These are phyloP conservation scores for Lathronympha strigana DNA, from an alignment of 2,888 invertebrate species.

Conservation along the genomic window DNA sequence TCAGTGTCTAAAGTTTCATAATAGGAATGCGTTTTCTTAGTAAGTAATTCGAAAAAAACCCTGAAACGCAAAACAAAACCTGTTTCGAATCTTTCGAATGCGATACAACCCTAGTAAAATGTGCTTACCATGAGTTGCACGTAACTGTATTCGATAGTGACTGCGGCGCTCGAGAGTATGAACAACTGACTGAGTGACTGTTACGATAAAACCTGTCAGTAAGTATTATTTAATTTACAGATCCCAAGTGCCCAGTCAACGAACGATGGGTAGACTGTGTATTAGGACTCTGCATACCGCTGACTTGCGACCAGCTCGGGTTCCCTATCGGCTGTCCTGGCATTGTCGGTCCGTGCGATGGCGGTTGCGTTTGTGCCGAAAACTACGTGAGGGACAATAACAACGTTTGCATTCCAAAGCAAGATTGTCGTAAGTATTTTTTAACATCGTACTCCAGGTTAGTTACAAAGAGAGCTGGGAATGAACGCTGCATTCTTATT, in stretches of 20 bases:
- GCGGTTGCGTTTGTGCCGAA: conserved; percentile 46
- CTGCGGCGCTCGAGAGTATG: too few relatives aligned
- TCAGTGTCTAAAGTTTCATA: too few relatives aligned
- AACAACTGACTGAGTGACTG: too few relatives aligned
- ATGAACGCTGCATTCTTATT: too few relatives aligned
- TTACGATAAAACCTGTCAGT: background rate
- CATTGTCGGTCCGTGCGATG: conserved; percentile 23
- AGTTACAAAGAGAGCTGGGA: conserved; percentile 30
- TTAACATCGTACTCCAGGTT: background rate
- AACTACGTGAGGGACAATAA: conserved; percentile 44
- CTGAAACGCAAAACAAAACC: too few relatives aligned
- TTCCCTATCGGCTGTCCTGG: conserved; percentile 23
- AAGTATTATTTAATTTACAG: conserved; percentile 10
- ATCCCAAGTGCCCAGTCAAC: conserved; percentile 27
- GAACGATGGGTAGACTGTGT: conserved; percentile 31
- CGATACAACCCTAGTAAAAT: too few relatives aligned
- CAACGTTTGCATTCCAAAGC: conserved; percentile 43
- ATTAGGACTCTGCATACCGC: conserved; percentile 7
- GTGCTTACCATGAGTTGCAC: too few relatives aligned
- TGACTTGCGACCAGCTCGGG: conserved; percentile 25
- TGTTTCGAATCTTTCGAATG: too few relatives aligned
- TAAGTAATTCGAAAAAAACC: too few relatives aligned
- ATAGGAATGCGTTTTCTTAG: too few relatives aligned
- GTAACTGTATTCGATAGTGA: too few relatives aligned
- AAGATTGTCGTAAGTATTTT: conserved; percentile 44